These are phyloP conservation scores for Coptodon bakossiorum DNA, from an alignment of 2,113 vertebrate genomes.

Conservation along the genomic window DNA sequence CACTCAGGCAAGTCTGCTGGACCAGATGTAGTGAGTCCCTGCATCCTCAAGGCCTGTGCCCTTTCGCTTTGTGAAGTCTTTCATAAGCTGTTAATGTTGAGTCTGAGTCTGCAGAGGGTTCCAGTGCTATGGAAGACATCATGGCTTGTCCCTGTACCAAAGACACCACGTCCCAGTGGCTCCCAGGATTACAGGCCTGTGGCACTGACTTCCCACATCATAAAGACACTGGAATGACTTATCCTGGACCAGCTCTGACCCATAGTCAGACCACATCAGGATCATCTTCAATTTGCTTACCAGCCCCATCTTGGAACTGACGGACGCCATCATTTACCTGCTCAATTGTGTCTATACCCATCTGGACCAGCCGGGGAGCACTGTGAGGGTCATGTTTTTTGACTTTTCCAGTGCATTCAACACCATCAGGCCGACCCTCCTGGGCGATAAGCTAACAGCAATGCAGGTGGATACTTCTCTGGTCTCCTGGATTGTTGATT, in stretches of 20 bases:
- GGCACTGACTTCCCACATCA: background rate
- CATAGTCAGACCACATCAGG: background rate
- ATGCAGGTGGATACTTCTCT: background rate
- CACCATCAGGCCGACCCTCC: background rate
- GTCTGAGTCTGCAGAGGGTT: background rate
- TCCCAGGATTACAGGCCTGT: background rate
- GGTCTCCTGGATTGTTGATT: background rate
- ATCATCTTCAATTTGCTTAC: background rate
- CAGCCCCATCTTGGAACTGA: background rate
- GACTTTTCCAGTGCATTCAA: background rate
- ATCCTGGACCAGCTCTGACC: background rate
- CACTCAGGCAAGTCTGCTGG: background rate
- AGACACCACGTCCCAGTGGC: background rate
- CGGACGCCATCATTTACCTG: background rate
- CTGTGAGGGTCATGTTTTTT: background rate
- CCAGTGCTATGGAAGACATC: background rate
- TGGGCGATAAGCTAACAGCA: background rate
- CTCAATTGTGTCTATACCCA: background rate
- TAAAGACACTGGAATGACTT: background rate
- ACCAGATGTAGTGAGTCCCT: background rate
- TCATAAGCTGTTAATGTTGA: background rate
- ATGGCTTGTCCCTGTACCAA: background rate
- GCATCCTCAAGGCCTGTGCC: background rate
- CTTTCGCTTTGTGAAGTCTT: background rate
- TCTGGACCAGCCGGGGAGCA: background rate